A percentile compares a stretch with the other conserved stretches of the same genome.
These are phyloP conservation scores for Alouatta palliata DNA, from an alignment of 2,113 vertebrate genomes.

Conservation along the genomic window DNA sequence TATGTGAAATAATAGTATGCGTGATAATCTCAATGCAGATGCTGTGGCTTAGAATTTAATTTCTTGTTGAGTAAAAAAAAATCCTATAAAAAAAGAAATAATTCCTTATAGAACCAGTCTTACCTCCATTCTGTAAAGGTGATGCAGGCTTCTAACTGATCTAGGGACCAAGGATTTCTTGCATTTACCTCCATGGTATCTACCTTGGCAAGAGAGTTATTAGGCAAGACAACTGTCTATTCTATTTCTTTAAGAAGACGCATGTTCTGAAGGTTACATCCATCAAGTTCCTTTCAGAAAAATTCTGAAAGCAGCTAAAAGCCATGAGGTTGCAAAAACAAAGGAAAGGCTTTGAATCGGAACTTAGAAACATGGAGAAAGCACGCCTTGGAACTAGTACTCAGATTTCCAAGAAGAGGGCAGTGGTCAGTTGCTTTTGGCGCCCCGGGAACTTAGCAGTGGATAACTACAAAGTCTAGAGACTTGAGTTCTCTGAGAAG, in stretches of 20 bases:
- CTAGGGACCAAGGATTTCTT: background rate
- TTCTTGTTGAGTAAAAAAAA: background rate
- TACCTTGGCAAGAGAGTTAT: background rate
- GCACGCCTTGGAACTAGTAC: background rate
- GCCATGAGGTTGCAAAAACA: background rate
- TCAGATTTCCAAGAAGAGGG: background rate
- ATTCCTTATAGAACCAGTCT: background rate
- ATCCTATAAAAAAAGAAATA: background rate
- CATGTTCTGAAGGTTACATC: background rate
- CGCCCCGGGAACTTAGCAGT: background rate
- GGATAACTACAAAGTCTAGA: background rate
- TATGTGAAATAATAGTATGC: background rate
- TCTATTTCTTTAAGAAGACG: background rate
- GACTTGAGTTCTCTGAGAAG: background rate
- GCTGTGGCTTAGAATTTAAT: background rate
- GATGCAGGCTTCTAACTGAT: background rate
- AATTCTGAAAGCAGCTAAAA: background rate
- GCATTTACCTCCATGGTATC: background rate
- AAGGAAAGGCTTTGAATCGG: background rate
- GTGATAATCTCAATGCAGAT: background rate
- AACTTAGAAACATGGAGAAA: background rate
- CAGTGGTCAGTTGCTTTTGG: background rate
- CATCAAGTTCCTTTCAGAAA: background rate
- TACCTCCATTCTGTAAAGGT: background rate
- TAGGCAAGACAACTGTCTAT: background rate